Conservation (phyloP, 2,888 invertebrate genomes). For the Papilio protenor region DNA sequence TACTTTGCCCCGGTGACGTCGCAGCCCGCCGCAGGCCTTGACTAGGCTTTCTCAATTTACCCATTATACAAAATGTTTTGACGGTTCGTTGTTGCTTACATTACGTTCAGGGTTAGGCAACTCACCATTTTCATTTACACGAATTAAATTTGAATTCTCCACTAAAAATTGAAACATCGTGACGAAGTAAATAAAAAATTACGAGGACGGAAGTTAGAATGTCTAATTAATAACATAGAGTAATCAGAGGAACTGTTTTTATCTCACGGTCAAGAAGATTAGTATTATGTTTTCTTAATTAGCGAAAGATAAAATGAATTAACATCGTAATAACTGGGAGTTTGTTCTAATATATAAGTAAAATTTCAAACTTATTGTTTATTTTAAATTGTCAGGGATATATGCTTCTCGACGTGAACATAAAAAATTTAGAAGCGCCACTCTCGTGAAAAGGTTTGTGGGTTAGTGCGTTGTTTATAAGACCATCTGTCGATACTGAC, state of each 20-base stretch:
- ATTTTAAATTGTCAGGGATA: not conserved
- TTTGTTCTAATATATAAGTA: too few species aligned
- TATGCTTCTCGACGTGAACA: not conserved
- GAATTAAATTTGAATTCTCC: not conserved
- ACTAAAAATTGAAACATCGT: not conserved
- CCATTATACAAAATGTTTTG: conserved; percentile 17
- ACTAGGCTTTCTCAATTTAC: conserved; percentile 21
- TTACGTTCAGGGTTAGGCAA: conserved; percentile 4
- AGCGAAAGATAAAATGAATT: not conserved
- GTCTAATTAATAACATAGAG: not conserved
- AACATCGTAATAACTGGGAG: too few species aligned
- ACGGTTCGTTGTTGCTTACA: not conserved
- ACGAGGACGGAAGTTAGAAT: not conserved
- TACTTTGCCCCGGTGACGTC: conserved; percentile 37
- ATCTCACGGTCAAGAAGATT: not conserved
- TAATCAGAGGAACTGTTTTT: not conserved
- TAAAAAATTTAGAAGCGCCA: conserved; percentile 15
- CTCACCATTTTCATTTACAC: not conserved
- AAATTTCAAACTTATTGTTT: not conserved
- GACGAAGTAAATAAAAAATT: not conserved
- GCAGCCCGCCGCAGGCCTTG: conserved; percentile 34
- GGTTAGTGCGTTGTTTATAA: conserved; percentile 14
- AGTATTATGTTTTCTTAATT: not conserved
- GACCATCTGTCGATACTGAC: conserved; percentile 26
- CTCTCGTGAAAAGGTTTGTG: conserved; percentile 16